These are phyloP conservation scores for Rhinolophus sinicus DNA, from an alignment of 2,113 vertebrate species.

Conservation along the genomic window DNA sequence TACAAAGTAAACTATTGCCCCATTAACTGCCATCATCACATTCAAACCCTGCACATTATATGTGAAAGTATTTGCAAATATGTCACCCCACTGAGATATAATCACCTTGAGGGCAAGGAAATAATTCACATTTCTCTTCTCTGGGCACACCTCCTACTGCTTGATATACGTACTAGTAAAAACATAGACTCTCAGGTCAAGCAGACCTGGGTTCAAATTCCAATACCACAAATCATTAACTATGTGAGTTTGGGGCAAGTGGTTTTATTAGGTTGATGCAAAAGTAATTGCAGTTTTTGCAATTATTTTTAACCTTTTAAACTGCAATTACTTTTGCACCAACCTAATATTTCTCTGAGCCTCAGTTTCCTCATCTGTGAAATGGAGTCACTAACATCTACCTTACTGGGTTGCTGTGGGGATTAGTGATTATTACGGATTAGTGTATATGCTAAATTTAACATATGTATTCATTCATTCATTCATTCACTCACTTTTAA, in stretches of 20 bases:
- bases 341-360: not conserved
- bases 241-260: not conserved
- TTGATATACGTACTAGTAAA: not conserved
- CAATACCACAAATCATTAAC: not conserved
- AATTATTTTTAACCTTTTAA: too few species aligned
- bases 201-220: not conserved
- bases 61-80: not conserved
- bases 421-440: not conserved
- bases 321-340: too few species aligned
- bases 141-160: not conserved
- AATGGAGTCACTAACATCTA: not conserved
- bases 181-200: not conserved
- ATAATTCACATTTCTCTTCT: not conserved
- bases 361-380: not conserved
- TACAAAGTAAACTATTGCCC: too few species aligned
- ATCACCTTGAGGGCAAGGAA: not conserved
- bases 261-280: not conserved
- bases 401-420: not conserved
- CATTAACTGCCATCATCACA: not conserved
- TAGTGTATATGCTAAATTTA: not conserved
- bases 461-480: not conserved
- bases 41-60: not conserved
- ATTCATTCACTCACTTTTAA: not conserved
- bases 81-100: not conserved
- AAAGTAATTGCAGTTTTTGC: too few species aligned